Base-by-base conservation (phyloP, 2,888 invertebrate species). In the Mycalesis mineus region DNA sequence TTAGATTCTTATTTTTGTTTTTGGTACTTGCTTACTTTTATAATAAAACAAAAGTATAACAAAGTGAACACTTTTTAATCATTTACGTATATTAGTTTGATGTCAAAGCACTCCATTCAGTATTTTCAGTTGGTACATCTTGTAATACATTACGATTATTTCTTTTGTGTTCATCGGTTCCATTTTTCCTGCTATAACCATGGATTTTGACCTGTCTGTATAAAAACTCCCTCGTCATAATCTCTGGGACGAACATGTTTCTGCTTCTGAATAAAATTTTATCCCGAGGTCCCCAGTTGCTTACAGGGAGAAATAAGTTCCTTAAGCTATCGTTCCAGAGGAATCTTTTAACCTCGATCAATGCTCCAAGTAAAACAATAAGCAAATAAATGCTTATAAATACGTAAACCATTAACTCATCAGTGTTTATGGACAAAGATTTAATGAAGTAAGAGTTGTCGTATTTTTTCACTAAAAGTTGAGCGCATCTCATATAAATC, bases 171-270 rank as follows among this genome's bases (percentile, higher is more conserved):
- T 15, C 13, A 53, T 55, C 28, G 7, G 17, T 29, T 28, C 47
- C 55, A 11, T n/a, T 54, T 48, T 44, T 58, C 15, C 40, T 52
- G 7, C 66, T 69, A 65, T 82, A 84, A 0, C 84, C 84, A 37
- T 78, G 77, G 57, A 88, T 83, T 60, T 82, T 78, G 1, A 87
- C 80, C 78, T 89, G 90, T 52, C 89, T 72, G 58, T 90, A 90
- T 42, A 90, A 64, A 74, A 90, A 90, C 64, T 90, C 90, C 57
- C 87, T 78, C 0, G 89, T 90, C 90, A 90, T 90, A 65, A 88
- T 84, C 73, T 89, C 84, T 0, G 90, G 87, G 0, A 84, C 78
- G 69, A 90, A 90, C 85, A 90, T 86, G 65, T 77, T 80, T 64
- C 90, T 78, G 64, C 90, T 90, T 63, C 81, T 82, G 51, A 66